Conservation (phyloP, 1,140 invertebrate genomes). For the Drosophila watanabei region DNA sequence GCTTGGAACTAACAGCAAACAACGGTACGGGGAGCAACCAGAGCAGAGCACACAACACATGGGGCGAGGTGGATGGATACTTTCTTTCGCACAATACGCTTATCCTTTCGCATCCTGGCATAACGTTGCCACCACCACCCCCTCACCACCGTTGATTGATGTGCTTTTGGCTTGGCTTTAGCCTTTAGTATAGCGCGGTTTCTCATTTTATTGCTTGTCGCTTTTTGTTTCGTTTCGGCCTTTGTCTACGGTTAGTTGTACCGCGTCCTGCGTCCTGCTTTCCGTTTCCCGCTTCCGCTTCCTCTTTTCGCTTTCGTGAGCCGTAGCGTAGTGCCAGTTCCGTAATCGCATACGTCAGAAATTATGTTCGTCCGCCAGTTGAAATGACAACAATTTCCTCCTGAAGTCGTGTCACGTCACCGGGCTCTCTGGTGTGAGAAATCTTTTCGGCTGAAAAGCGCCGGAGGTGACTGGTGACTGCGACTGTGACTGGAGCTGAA, state of each 20-base stretch:
- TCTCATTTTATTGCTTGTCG: constrained; percentile 76
- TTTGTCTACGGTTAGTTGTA: constrained; percentile 58
- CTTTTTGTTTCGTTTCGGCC: constrained; percentile 65
- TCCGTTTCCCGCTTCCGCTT: constrained; percentile 17
- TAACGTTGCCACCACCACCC: neutral
- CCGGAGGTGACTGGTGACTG: constrained; percentile 48
- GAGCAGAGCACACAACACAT: constrained; percentile 23
- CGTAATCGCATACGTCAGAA: constrained; percentile 81
- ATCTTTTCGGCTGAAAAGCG: constrained; percentile 42
- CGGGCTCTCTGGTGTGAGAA: constrained; percentile 24
- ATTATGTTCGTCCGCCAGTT: constrained; percentile 72
- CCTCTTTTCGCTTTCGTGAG: constrained; percentile 36
- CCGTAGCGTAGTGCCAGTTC: constrained; percentile 33
- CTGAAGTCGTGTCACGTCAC: constrained; percentile 55
- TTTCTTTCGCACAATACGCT: constrained; percentile 71
- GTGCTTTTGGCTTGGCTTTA: constrained; percentile 63
- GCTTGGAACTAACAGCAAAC: constrained; percentile 67
- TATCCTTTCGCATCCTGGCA: constrained; percentile 53
- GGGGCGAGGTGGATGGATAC: constrained; percentile 25
- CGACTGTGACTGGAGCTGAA: constrained; percentile 13
- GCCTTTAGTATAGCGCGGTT: constrained; percentile 58
- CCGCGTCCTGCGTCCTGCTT: constrained; percentile 25
- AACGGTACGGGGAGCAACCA: constrained; percentile 35
- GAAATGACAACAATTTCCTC: constrained; percentile 64
- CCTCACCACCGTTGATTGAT: constrained; percentile 69